Base-by-base conservation (phyloP, 2,113 vertebrate genomes). In the Onychostoma macrolepis region DNA sequence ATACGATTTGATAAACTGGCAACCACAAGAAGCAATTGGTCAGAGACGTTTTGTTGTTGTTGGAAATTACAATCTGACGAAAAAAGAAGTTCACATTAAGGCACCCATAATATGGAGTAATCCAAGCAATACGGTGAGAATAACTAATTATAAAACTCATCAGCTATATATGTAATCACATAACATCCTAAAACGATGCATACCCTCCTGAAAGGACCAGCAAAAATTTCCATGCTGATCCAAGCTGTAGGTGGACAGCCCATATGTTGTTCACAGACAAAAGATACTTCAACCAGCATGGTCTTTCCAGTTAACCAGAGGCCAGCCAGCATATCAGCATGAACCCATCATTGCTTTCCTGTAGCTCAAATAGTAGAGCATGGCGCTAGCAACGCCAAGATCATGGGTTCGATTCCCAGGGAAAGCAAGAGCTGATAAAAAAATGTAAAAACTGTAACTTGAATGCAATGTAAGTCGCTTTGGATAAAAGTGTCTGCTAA, bases 1-100 rank as follows among this genome's bases (percentile, higher is more conserved):
- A 9, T 95, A 95, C 87, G 88, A 95, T 71, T 67, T 94, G 50
- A 85, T 92, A 13, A 79, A 91, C 71, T 94, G 92, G 92, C 74
- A 50, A 4, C 87, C 67, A 85, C 38, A 63, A 11, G 71, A 9
- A 21, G 38, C 80, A 3, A 86, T 74, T 63, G 71, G 84, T 2
- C 28, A 36, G n/a, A 84, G 86, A 72, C 1, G 74, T 5, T 86
- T 91, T 45, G 72, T 85, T 24, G 75, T 89, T 28, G 85, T 92
- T 80, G 92, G 93, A 26, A 26, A 28, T 41, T 94, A 92, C 81
- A 78, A 89, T 17, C 41, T 91, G 21, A 79, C n/a, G 0, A 50
- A 88, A 84, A 45, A 41, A 13, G 50, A 38, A 19, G 50, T 92
- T 45, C 4, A 45, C 1, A 45, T 93, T 41, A 11, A 43, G 19